A percentile compares a stretch with the other conserved stretches of the same genome.
Conservation (phyloP, 2,888 invertebrate genomes). For the Pollenia labialis region DNA sequence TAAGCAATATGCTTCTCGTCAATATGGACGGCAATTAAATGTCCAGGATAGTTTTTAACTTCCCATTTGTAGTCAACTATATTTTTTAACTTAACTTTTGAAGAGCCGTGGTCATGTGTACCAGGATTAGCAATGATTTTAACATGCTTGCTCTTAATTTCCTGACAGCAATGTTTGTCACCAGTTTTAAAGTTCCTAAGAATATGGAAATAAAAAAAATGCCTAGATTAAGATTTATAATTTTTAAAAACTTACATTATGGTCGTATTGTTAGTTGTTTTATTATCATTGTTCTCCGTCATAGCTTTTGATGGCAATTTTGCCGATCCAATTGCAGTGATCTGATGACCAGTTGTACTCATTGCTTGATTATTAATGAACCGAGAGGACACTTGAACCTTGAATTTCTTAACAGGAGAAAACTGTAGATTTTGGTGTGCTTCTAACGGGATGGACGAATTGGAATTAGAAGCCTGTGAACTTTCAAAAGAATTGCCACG, state of each 20-base stretch:
- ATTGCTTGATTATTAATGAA: slow-evolving; percentile 8
- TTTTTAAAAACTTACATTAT: slow-evolving; percentile 50
- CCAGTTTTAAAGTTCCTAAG: slow-evolving; percentile 80
- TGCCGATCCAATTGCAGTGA: slow-evolving; percentile 1
- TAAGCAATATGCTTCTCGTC: slow-evolving; percentile 95
- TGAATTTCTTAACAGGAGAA: background rate
- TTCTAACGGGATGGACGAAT: slow-evolving; percentile 18
- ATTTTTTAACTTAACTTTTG: slow-evolving; percentile 94
- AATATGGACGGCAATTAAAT: slow-evolving; percentile 94
- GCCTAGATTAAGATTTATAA: no score
- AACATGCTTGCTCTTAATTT: slow-evolving; percentile 85
- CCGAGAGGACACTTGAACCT: background rate
- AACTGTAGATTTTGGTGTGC: background rate
- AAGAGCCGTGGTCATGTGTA: slow-evolving; percentile 91
- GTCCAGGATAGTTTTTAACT: slow-evolving; percentile 93
- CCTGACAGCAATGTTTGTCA: slow-evolving; percentile 81
- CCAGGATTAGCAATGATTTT: slow-evolving; percentile 89
- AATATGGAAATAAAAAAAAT: background rate
- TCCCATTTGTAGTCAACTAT: slow-evolving; percentile 98
- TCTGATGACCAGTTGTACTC: slow-evolving; percentile 49
- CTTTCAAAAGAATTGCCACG: slow-evolving; percentile 76
- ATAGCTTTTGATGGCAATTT: slow-evolving; percentile 63
- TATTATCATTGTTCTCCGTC: slow-evolving; percentile 33
- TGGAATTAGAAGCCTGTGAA: slow-evolving; percentile 65
- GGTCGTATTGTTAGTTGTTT: slow-evolving; percentile 30